Percentiles rank a stretch among this genome's conserved stretches.
Conservation (phyloP, 1,140 invertebrate genomes). For the Drosophila parabipectinata region DNA sequence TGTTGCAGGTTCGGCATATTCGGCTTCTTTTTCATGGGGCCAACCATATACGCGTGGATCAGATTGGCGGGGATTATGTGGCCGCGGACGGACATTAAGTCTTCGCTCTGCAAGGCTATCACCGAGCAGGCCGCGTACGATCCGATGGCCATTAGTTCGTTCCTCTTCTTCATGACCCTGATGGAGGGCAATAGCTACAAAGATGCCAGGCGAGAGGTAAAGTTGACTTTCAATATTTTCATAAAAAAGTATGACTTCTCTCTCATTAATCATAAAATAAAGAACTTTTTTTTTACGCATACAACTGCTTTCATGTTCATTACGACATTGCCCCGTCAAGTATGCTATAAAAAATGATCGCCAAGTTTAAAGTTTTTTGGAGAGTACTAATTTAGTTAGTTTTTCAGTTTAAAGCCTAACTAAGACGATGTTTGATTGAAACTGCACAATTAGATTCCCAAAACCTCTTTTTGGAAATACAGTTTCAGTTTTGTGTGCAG, state of each 20-base stretch:
- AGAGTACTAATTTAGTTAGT: too few relatives aligned
- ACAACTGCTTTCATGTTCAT: not conserved
- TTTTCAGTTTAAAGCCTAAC: too few relatives aligned
- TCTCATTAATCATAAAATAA: too few relatives aligned
- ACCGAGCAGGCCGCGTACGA: constrained; percentile 88
- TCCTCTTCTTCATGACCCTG: constrained; percentile 88
- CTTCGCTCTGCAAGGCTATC: constrained; percentile 87
- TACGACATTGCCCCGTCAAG: not conserved
- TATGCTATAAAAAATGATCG: not conserved
- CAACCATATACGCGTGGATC: constrained; percentile 87
- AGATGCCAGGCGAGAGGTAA: constrained; percentile 86
- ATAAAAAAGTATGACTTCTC: too few relatives aligned
- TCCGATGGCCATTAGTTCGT: constrained; percentile 87
- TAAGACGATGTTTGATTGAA: too few relatives aligned
- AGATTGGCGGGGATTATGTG: constrained; percentile 86
- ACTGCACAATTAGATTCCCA: constrained; percentile 25
- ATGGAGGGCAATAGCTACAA: constrained; percentile 86
- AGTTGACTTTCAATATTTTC: constrained; percentile 9
- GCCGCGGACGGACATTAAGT: constrained; percentile 86
- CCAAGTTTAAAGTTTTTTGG: too few relatives aligned
- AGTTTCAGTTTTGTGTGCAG: constrained; percentile 18
- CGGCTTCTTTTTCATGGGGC: constrained; percentile 87
- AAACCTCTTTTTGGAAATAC: not conserved
- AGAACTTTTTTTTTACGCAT: too few relatives aligned
- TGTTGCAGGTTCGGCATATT: constrained; percentile 86